Conservation (phyloP, 2,888 invertebrate genomes). For the Biston betularia region DNA sequence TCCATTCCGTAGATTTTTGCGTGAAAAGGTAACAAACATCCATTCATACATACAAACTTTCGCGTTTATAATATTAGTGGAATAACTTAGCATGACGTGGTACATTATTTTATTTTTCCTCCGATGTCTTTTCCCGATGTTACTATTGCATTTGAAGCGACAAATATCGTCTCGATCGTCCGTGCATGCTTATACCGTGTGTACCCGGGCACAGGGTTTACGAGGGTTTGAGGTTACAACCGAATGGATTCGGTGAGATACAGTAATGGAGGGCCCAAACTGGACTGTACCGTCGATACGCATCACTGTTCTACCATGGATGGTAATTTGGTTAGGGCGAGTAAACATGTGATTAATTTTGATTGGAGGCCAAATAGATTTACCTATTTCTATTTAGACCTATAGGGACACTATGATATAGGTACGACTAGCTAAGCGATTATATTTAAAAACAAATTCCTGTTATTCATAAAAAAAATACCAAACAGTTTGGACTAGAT, state of each 20-base stretch:
- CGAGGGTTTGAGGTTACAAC: slow-evolving; percentile 26
- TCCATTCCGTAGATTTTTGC: too few species aligned
- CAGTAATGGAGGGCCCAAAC: slow-evolving; percentile 18
- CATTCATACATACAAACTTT: too few species aligned
- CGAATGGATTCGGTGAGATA: slow-evolving; percentile 28
- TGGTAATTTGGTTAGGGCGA: slow-evolving; percentile 2
- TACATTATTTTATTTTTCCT: background rate
- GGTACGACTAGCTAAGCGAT: too few species aligned
- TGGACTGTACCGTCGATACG: slow-evolving; percentile 15
- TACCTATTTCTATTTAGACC: too few species aligned
- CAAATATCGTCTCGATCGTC: background rate
- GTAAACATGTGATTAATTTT: background rate
- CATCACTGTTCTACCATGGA: slow-evolving; percentile 1
- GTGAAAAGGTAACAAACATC: too few species aligned
- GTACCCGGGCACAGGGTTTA: slow-evolving; percentile 12
- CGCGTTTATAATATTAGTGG: too few species aligned
- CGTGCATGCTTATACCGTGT: background rate
- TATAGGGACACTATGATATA: too few species aligned
- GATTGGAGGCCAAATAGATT: background rate
- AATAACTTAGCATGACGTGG: background rate
- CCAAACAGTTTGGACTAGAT: too few species aligned
- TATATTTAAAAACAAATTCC: too few species aligned
- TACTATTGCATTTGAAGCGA: background rate
- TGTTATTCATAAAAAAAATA: too few species aligned
- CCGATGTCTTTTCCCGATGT: too few species aligned